Conservation (phyloP, 2,888 invertebrate species). For the Hemistola chrysoprasaria region DNA sequence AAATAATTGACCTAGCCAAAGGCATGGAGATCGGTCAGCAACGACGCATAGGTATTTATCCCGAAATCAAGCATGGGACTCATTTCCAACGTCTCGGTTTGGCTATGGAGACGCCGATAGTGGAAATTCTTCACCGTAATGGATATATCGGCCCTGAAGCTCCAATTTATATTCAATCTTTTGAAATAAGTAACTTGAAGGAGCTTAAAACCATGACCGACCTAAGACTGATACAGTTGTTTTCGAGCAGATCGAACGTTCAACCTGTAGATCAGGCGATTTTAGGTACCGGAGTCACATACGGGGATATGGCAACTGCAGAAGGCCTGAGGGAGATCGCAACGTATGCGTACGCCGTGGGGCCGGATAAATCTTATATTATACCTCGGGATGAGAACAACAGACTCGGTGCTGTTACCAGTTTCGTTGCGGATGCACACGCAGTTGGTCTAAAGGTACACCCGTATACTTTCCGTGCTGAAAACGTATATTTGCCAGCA, state of each 20-base stretch:
- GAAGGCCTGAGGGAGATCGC: conserved; percentile 64
- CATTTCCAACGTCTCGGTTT: conserved; percentile 62
- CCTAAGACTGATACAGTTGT: conserved; percentile 61
- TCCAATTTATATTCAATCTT: conserved; percentile 69
- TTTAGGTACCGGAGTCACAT: conserved; percentile 55
- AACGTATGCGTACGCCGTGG: conserved; percentile 65
- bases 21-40: conserved; percentile 56
- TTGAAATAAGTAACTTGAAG: conserved; percentile 68
- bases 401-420: conserved; percentile 51
- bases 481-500: conserved; percentile 58
- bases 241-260: conserved; percentile 30
- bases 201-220: conserved; percentile 60
- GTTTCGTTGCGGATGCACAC: conserved; percentile 62
- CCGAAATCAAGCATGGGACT: conserved; percentile 67
- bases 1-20: conserved; percentile 67
- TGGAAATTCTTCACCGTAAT: conserved; percentile 59
- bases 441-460: conserved; percentile 66
- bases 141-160: conserved; percentile 55
- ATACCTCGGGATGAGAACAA: conserved; percentile 57
- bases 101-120: conserved; percentile 60
- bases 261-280: conserved; percentile 60
- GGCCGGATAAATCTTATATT: conserved; percentile 66
- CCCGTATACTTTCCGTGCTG: conserved; percentile 69
- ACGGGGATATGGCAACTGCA: conserved; percentile 62
- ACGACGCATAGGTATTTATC: conserved; percentile 63